Evolutionary conservation across 2,113 vertebrate genomes (phyloP).

Genomic region (Proterorhinus semilunaris): DNA sequence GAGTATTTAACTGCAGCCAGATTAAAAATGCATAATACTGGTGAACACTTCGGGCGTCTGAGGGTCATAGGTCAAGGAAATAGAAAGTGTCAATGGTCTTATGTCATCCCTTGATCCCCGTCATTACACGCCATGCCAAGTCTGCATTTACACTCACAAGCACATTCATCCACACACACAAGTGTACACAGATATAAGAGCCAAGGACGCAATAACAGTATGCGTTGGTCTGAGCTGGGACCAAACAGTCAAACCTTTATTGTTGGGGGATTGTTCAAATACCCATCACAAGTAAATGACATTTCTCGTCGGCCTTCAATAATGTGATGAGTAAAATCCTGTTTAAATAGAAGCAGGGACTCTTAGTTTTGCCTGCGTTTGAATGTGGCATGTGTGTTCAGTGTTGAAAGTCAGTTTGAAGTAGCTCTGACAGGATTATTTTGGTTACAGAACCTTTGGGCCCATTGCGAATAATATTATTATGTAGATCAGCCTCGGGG

Average conservation of each 20-base stretch:
- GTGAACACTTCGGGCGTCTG: conserved; percentile 29
- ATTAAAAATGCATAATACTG: conserved; percentile 50
- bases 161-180: no score
- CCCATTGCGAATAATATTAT: conserved; percentile 60
- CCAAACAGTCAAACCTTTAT: no score
- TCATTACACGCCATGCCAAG: no score
- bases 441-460: conserved; percentile 56
- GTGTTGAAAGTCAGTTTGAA: conserved; percentile 46
- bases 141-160: no score
- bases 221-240: no score
- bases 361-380: conserved; percentile 15
- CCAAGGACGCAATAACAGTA: no score
- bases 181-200: no score
- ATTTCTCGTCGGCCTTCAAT: not conserved
- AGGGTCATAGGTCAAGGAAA: conserved; percentile 35
- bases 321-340: not conserved
- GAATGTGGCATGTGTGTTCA: conserved; percentile 36
- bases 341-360: not conserved
- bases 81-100: conserved; percentile 1
- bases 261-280: no score
- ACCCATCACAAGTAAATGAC: no score
- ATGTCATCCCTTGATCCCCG: not conserved
- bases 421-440: conserved; percentile 61
- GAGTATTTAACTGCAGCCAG: conserved; percentile 49
- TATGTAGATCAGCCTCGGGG: conserved; percentile 61